Evolutionary conservation across 2,113 vertebrate genomes (phyloP), one percentile per base, ranked within the genome.

Genomic region (Actenoides hombroni): DNA sequence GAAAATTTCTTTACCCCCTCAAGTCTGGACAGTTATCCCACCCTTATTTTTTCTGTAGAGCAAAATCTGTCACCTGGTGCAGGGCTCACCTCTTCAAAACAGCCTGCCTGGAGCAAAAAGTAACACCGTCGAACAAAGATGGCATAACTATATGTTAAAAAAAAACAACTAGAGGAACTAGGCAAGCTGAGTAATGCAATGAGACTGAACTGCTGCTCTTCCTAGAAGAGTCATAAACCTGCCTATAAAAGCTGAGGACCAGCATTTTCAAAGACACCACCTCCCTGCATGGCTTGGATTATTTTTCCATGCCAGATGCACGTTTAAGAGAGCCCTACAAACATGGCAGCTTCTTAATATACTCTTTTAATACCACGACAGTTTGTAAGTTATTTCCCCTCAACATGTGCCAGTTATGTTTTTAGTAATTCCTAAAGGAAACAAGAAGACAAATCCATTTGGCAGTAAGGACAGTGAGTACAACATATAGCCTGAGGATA

Each of bases 331-430:
- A 86, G 88, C 46, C 42, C 77, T 9, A 83, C 44, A 78, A 90
- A 49, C 39, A 21, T 71, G 63, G 51, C 56, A 81, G 48, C 31
- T 88, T 84, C 86, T 86, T 88, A 92, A 94, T 68, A 63, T 7
- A 70, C 92, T 81, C 76, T 56, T 86, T 74, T 75, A 88, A 83
- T 59, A 46, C 80, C 3, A 5, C 0, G 1, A 46, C 46, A 75
- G 78, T 85, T 65, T 86, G 84, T 87, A 60, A 87, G 92, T 75
- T 35, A 68, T 60, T 97, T 93, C 78, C 78, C 74, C 51, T 71
- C 78, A 89, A 51, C 48, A 11, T 5, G 31, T 65, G 83, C n/a
- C 63, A 69, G 60, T 48, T 53, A 17, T 29, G 71, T 67, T 79
- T 89, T 84, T 1, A 51, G 84, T 4, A 31, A 84, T 48, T 29